Base-by-base conservation (phyloP, 2,113 vertebrate genomes). In the Piaya cayana region DNA sequence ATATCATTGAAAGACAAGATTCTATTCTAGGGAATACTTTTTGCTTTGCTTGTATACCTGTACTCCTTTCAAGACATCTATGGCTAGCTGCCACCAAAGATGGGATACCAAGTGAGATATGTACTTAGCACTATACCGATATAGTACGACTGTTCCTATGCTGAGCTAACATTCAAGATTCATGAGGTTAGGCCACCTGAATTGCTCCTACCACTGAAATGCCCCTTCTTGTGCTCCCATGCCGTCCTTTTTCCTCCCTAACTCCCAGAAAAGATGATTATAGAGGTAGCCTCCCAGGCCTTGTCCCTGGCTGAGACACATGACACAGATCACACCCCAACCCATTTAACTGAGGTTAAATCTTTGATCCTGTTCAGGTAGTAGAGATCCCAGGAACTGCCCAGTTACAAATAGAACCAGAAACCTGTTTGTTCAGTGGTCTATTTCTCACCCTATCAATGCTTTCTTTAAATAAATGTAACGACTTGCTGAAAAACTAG, bases 401-500 rank as follows among this genome's bases (percentile, higher is more conserved):
- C n/a, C 21, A 5, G 29, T 88, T 70, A 88, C 37, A 85, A 90
- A 74, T 6, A 11, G 30, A 47, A 81, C 56, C 53, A 92, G 89
- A 91, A 94, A 87, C 30, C 75, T 23, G 6, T 27, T 50, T 63
- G 11, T 76, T 92, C 72, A 84, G 56, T 37, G 45, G 55, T 30
- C 62, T 94, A 20, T 82, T 97, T 97, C 94, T 95, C 94, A 95
- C 86, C 90, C 74, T 86, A 58, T 75, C 36, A 15, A 23, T 88
- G 76, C 16, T 93, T 97, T 92, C 89, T 86, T 94, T 67, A 96
- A 97, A 84, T 29, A 32, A 16, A 70, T 72, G 32, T 64, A 93
- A 96, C 1, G 10, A 91, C 86, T 86, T 96, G 94, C 88, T 96
- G 95, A 97, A 97, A 97, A 94, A 90, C 68, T 36, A 65, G 68